Conservation (phyloP, 2,113 vertebrate species). For the Corythaixoides concolor region DNA sequence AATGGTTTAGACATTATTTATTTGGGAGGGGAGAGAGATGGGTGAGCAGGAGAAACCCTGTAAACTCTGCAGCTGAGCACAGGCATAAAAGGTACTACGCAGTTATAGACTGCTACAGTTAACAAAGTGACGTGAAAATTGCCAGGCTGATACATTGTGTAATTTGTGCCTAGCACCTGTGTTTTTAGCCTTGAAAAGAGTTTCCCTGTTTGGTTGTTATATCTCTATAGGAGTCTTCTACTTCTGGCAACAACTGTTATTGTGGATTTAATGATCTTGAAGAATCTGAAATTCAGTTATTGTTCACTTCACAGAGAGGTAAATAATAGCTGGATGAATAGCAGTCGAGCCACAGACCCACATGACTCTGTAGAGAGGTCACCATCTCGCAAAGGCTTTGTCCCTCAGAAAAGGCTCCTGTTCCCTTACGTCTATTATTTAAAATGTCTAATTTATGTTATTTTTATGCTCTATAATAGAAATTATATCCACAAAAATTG, state of each 20-base stretch:
- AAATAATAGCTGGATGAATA: slow-evolving; percentile 58
- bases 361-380: neutral
- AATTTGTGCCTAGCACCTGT: slow-evolving; percentile 65
- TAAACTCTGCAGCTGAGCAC: neutral
- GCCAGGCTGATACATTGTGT: slow-evolving; percentile 26
- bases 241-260: slow-evolving; percentile 53
- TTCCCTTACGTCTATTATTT: slow-evolving; percentile 12
- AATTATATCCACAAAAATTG: slow-evolving; percentile 24
- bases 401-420: neutral
- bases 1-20: neutral
- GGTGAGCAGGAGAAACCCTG: neutral
- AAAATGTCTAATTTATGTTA: slow-evolving; percentile 37
- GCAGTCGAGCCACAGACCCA: neutral
- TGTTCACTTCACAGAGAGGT: slow-evolving; percentile 50
- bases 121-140: slow-evolving; percentile 62
- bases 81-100: slow-evolving; percentile 3
- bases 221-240: slow-evolving; percentile 36
- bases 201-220: slow-evolving; percentile 44
- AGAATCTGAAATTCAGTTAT: slow-evolving; percentile 60
- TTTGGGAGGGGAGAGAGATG: neutral
- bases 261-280: slow-evolving; percentile 63
- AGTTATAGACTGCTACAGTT: neutral
- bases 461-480: slow-evolving; percentile 17
- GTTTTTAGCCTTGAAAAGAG: slow-evolving; percentile 62
- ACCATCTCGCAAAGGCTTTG: neutral